A percentile compares a stretch with the other conserved stretches of the same genome.
Evolutionary conservation across 2,113 vertebrate genomes (phyloP).

Genomic region (Onychostoma macrolepis): DNA sequence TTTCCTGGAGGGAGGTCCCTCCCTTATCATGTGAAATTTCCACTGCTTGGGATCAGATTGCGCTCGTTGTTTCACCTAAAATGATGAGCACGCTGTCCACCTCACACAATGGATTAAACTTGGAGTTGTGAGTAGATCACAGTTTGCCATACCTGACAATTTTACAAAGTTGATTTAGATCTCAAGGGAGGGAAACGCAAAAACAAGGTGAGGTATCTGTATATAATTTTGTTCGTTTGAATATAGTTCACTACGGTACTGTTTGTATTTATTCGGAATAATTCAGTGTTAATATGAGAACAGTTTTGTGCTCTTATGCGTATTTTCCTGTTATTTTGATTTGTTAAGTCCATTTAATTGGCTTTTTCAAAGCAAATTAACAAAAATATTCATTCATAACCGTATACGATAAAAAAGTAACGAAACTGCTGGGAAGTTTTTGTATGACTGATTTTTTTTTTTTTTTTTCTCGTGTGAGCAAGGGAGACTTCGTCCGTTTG

Average conservation of each 20-base stretch:
- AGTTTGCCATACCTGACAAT: background rate
- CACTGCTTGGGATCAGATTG: constrained; percentile 26
- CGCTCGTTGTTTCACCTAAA: constrained; percentile 13
- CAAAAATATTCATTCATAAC: background rate
- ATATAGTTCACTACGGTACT: background rate
- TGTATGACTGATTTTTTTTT: background rate
- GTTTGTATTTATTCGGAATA: background rate
- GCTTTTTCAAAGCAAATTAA: background rate
- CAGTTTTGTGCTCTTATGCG: background rate
- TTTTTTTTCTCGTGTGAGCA: background rate
- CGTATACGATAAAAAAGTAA: background rate
- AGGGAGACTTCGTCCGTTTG: background rate
- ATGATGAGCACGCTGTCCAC: constrained; percentile 4
- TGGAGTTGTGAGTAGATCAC: background rate
- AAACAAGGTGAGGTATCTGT: background rate
- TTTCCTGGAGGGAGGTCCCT: constrained; percentile 84
- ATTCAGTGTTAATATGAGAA: background rate
- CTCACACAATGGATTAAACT: constrained; percentile 64
- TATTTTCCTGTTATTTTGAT: background rate
- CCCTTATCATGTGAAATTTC: constrained; percentile 64
- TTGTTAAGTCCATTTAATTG: background rate
- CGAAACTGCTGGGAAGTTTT: background rate
- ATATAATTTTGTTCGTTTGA: background rate
- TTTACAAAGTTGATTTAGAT: background rate
- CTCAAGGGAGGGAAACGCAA: background rate